Conservation (phyloP, 1,140 invertebrate species). For the Gerris buenoi region DNA sequence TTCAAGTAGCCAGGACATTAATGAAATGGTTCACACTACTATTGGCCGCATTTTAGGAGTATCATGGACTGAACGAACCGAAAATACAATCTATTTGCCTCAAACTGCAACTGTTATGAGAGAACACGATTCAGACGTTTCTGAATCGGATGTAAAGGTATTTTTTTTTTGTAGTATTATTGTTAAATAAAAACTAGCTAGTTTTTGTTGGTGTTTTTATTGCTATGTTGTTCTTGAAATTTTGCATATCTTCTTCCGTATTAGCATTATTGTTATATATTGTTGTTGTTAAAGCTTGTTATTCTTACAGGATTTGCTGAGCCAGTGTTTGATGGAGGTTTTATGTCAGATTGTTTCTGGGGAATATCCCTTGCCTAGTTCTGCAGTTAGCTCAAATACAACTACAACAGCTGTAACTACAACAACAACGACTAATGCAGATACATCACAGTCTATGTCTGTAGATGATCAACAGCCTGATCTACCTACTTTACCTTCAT, state of each 20-base stretch:
- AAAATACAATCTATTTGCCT: slow-evolving; percentile 44
- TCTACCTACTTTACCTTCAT: slow-evolving; percentile 23
- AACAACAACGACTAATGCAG: slow-evolving; percentile 31
- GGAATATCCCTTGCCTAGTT: slow-evolving; percentile 39
- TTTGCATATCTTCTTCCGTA: too few species aligned
- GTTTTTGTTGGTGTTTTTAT: too few species aligned
- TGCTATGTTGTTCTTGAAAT: too few species aligned
- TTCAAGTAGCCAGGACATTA: slow-evolving; percentile 39
- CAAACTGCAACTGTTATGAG: slow-evolving; percentile 38
- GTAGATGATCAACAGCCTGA: slow-evolving; percentile 23
- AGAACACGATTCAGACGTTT: slow-evolving; percentile 23
- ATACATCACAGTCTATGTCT: slow-evolving; percentile 23
- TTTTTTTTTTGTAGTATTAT: too few species aligned
- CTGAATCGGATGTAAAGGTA: slow-evolving; percentile 28
- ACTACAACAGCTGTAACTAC: slow-evolving; percentile 31
- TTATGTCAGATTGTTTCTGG: slow-evolving; percentile 42
- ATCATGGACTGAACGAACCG: slow-evolving; percentile 43
- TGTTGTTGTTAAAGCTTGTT: too few species aligned
- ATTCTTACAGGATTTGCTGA: slow-evolving; percentile 35
- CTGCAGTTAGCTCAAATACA: slow-evolving; percentile 10
- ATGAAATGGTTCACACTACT: slow-evolving; percentile 43
- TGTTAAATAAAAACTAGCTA: too few species aligned
- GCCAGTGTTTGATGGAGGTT: slow-evolving; percentile 52
- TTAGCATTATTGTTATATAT: too few species aligned
- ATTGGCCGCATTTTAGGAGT: slow-evolving; percentile 46